phyloP scores from a whole-genome alignment of 92 coral and sea anemone species.

The Bergia sp. region DNA sequence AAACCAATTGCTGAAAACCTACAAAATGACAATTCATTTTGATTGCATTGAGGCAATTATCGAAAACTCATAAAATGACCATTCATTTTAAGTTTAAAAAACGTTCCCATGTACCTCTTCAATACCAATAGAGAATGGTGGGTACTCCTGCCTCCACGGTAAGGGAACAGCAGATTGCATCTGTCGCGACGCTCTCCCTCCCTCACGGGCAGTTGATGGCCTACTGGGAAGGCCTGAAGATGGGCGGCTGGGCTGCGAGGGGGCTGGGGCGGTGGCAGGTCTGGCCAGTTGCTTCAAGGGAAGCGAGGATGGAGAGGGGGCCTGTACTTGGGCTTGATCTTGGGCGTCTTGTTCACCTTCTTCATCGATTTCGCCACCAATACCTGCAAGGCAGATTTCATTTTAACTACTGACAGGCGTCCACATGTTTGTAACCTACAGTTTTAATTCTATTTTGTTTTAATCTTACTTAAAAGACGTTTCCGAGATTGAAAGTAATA shows the following conservation, averaged over 20 bases:
- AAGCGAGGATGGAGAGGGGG: constrained; percentile 38
- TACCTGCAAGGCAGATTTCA: constrained; percentile 54
- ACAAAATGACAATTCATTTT: not conserved
- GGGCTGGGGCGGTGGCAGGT: constrained; percentile 38
- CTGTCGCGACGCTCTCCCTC: constrained; percentile 17
- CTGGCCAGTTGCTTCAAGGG: constrained; percentile 33
- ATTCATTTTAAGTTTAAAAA: constrained; percentile 2
- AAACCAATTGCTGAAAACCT: not conserved
- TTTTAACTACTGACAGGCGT: not conserved
- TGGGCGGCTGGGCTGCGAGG: constrained; percentile 30
- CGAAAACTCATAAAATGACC: not conserved
- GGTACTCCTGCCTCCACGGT: constrained; percentile 60
- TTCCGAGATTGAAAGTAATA: not conserved
- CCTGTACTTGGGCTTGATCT: constrained; percentile 53
- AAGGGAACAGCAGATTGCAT: constrained; percentile 35
- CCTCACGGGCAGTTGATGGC: constrained; percentile 54
- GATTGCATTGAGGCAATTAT: not conserved
- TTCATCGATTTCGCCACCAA: constrained; percentile 84
- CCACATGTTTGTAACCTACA: not conserved
- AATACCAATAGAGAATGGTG: constrained; percentile 79
- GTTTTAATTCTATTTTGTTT: not conserved
- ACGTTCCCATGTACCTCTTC: constrained; percentile 70
- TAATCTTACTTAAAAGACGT: no score
- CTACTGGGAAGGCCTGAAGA: constrained; percentile 55
- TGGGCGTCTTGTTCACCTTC: constrained; percentile 47